Evolutionary conservation across 2,888 invertebrate genomes (phyloP), one percentile per base, ranked within the genome.

Genomic region (Polia nebulosa): DNA sequence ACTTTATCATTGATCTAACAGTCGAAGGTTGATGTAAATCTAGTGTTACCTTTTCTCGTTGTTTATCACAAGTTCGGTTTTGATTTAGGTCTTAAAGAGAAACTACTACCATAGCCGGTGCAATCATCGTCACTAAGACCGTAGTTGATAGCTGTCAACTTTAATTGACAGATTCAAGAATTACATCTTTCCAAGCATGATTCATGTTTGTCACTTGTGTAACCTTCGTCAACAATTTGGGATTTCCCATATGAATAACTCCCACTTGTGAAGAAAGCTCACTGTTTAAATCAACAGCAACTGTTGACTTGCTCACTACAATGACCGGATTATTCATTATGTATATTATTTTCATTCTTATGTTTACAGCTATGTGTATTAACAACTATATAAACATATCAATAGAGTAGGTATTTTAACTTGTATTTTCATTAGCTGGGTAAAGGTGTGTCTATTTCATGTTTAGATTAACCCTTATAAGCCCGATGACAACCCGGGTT

Each of bases 301-400:
- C 15, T 49, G 25, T 44, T 39, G 13, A 47, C 6, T 44, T 27
- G 11, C 17, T 34, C 5, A 32, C 2, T 49, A 41, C 11, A 29
- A 63, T 29, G 41, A 60, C 39, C 47, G 8, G 15, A 20, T 57
- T 39, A 64, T 25, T 65, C 52, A 60, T 60, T 41, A 13, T 22
- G 25, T 41, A 13, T 22, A 25, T 51, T 59, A 41, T 52, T 59
- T 32, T 52, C 59, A 47, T 76, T 60, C 27, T 49, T 22, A 45
- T 11, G 20, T 44, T 20, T 8, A 45, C 11, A 22, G 45, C 41
- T 41, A 36, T 57, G 8, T 41, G 22, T 29, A 41, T 47, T 29
- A 60, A 57, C 32, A 58, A 63, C 39, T 63, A 70, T 29, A 17
- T 8, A 69, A 62, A 58, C 55, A 51, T 6, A 29, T 22, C 4